These are phyloP conservation scores for Drosophila varians DNA, from an alignment of 1,140 invertebrate genomes.

Conservation along the genomic window DNA sequence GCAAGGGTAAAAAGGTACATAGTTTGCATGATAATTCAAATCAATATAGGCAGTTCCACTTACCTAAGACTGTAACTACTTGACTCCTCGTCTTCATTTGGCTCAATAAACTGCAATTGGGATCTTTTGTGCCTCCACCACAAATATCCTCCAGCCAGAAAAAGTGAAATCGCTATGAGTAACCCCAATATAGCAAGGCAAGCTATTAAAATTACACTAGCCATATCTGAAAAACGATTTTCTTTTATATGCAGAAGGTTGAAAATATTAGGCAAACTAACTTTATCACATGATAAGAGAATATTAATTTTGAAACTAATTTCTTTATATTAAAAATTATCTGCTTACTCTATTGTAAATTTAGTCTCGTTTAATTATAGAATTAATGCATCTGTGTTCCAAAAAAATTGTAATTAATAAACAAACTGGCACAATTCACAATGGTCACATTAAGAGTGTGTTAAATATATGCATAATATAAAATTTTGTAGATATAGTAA, in stretches of 20 bases:
- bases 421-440: neutral
- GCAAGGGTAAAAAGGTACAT: no score
- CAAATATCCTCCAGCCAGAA: constrained; percentile 81
- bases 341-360: neutral
- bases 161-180: constrained; percentile 76
- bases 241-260: neutral
- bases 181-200: constrained; percentile 74
- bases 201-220: constrained; percentile 76
- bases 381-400: neutral
- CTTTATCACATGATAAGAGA: neutral
- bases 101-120: constrained; percentile 82
- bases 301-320: neutral
- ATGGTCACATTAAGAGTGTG: no score
- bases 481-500: neutral
- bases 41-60: constrained; percentile 5
- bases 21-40: no score
- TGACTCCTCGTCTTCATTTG: constrained; percentile 81
- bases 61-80: constrained; percentile 81
- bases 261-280: constrained; percentile 2
- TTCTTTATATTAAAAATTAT: neutral
- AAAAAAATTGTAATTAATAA: neutral
- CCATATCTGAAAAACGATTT: constrained; percentile 68
- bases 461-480: neutral
- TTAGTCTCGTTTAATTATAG: no score
- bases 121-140: constrained; percentile 83